Evolutionary conservation across 1,140 invertebrate genomes (phyloP).

Genomic region (Danaus melanippus): DNA sequence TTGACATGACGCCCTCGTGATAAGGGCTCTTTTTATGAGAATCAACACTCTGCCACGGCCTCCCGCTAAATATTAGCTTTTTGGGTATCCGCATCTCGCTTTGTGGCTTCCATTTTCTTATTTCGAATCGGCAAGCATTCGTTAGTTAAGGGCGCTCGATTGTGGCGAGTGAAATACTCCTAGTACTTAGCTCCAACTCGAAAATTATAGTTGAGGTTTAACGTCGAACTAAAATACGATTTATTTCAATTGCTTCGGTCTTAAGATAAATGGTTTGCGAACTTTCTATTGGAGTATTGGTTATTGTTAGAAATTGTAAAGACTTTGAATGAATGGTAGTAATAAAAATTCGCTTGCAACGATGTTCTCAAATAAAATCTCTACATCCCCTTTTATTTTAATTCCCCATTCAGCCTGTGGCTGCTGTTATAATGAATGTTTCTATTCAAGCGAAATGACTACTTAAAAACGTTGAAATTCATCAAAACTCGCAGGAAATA

Average conservation of each 20-base stretch:
- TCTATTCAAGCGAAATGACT: conserved; percentile 12
- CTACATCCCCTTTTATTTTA: conserved; percentile 15
- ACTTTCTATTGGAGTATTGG: too few relatives aligned
- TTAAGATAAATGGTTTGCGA: too few relatives aligned
- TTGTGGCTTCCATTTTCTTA: conserved; percentile 11
- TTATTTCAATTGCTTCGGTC: too few relatives aligned
- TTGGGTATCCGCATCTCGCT: conserved; percentile 5
- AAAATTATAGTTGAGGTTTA: too few relatives aligned
- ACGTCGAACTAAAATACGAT: too few relatives aligned
- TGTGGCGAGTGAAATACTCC: too few relatives aligned
- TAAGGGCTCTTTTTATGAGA: conserved; percentile 22
- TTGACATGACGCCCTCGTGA: conserved; percentile 32
- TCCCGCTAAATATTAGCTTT: conserved; percentile 23
- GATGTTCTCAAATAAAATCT: conserved; percentile 15
- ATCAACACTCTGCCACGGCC: conserved; percentile 22
- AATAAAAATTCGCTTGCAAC: conserved; percentile 16
- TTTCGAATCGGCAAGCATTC: conserved; percentile 13
- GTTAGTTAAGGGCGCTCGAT: conserved; percentile 2
- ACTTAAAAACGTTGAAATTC: conserved; percentile 7
- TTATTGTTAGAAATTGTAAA: too few relatives aligned
- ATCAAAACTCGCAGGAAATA: conserved; percentile 9
- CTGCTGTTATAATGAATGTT: conserved; percentile 15
- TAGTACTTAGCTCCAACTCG: too few relatives aligned
- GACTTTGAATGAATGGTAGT: conserved; percentile 16
- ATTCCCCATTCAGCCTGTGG: conserved; percentile 14